Conservation (phyloP, 2,888 invertebrate species). For the Cyrtodaria siliqua region DNA sequence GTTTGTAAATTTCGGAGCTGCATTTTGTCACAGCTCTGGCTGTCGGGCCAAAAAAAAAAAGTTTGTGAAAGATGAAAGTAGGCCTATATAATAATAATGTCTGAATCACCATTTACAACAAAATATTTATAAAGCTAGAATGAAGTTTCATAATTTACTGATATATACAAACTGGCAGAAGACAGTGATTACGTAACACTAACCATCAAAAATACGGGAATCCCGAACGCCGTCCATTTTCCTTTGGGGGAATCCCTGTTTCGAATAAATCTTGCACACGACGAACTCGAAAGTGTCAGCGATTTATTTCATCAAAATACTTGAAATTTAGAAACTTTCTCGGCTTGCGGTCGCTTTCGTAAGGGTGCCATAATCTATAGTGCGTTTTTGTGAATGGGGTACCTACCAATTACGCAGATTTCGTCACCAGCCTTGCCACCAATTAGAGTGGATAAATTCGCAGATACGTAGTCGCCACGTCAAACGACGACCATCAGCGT, state of each 20-base stretch:
- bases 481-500: slow-evolving; percentile 85
- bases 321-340: not conserved
- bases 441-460: slow-evolving; percentile 97
- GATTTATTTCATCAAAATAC: not conserved
- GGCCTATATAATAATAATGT: too few species aligned
- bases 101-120: too few species aligned
- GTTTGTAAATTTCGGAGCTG: too few species aligned
- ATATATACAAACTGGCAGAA: too few species aligned
- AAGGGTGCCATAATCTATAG: slow-evolving; percentile 21
- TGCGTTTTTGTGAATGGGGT: slow-evolving; percentile 82
- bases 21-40: too few species aligned
- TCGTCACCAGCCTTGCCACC: slow-evolving; percentile 97
- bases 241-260: slow-evolving; percentile 48
- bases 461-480: slow-evolving; percentile 91
- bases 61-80: too few species aligned
- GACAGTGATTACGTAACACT: slow-evolving; percentile 34
- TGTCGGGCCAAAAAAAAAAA: too few species aligned
- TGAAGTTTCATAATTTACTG: not conserved
- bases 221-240: slow-evolving; percentile 55
- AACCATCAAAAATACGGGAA: slow-evolving; percentile 53
- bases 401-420: slow-evolving; percentile 94
- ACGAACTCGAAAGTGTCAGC: not conserved
- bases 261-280: not conserved
- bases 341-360: not conserved
- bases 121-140: slow-evolving; percentile 3